Conservation (phyloP, 2,888 invertebrate species). For the Heliconius ethilla region DNA sequence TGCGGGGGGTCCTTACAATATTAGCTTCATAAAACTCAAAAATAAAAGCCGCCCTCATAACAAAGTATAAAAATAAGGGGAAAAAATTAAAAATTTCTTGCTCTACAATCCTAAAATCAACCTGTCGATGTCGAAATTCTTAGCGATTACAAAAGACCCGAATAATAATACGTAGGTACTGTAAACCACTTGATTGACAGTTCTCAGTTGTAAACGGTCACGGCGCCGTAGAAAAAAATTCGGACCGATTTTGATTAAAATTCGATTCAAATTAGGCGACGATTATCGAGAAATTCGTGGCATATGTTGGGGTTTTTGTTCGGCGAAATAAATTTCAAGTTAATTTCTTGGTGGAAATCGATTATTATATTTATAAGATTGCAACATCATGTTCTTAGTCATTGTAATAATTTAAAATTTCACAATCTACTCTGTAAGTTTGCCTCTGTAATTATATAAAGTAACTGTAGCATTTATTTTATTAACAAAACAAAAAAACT, state of each 20-base stretch:
- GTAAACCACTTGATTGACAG: conserved; percentile 71
- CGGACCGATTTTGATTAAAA: conserved; percentile 54
- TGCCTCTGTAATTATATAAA: too few relatives aligned
- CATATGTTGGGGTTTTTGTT: conserved; percentile 66
- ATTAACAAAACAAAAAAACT: too few relatives aligned
- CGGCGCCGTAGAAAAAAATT: conserved; percentile 60
- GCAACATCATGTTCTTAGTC: not conserved
- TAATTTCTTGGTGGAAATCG: conserved; percentile 27
- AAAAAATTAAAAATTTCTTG: conserved; percentile 45
- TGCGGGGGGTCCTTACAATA: conserved; percentile 11
- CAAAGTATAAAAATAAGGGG: not conserved
- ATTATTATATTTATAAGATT: conserved; percentile 8
- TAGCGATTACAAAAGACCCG: conserved; percentile 61
- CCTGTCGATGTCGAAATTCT: conserved; percentile 61
- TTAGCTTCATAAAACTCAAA: conserved; percentile 26
- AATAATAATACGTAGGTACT: conserved; percentile 69
- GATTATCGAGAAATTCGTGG: conserved; percentile 78
- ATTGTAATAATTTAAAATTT: not conserved
- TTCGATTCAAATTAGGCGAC: conserved; percentile 70
- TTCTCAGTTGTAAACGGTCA: conserved; percentile 53
- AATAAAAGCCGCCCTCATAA: conserved; percentile 34
- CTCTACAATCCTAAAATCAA: conserved; percentile 51
- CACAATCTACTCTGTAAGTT: not conserved
- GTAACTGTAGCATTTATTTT: too few relatives aligned
- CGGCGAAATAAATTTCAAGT: conserved; percentile 29